A percentile compares a stretch with the other conserved stretches of the same genome.
These are phyloP conservation scores for Plotosus lineatus DNA, from an alignment of 2,113 vertebrate species.

Conservation along the genomic window DNA sequence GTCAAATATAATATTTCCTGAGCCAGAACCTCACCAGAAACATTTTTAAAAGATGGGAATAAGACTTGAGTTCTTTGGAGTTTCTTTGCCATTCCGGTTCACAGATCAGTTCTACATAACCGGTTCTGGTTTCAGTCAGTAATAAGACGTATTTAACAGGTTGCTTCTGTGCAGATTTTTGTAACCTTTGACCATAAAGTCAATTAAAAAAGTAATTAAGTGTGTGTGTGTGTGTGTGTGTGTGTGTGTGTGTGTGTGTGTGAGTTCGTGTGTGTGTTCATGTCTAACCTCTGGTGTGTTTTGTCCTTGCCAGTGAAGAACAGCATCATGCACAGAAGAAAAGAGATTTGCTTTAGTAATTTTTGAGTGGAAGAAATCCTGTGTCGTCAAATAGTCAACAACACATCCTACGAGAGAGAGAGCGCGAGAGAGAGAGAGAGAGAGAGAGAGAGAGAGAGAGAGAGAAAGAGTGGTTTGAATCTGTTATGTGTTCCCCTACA, in stretches of 20 bases:
- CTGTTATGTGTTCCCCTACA: too few species aligned
- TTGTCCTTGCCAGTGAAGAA: conserved; percentile 66
- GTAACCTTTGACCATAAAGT: not conserved
- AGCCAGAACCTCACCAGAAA: not conserved
- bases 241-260: conserved; percentile 14
- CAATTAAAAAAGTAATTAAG: conserved; percentile 13
- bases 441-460: not conserved
- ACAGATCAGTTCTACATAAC: not conserved
- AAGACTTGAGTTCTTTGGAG: not conserved
- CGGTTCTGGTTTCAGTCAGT: not conserved
- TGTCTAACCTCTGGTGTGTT: conserved; percentile 27
- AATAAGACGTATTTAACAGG: not conserved
- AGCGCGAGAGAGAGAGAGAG: not conserved
- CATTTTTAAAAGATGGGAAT: not conserved
- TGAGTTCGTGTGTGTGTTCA: conserved; percentile 5
- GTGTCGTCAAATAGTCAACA: conserved; percentile 77
- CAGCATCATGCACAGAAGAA: conserved; percentile 78
- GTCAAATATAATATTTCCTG: not conserved
- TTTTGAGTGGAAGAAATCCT: conserved; percentile 80
- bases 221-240: not conserved
- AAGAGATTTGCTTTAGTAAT: conserved; percentile 86
- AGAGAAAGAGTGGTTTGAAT: too few species aligned
- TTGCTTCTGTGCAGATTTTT: not conserved
- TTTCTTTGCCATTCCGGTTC: not conserved
- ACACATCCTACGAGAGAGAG: too few species aligned